phyloP scores from a whole-genome alignment of 2,888 invertebrate species.

The Thalpophila matura region DNA sequence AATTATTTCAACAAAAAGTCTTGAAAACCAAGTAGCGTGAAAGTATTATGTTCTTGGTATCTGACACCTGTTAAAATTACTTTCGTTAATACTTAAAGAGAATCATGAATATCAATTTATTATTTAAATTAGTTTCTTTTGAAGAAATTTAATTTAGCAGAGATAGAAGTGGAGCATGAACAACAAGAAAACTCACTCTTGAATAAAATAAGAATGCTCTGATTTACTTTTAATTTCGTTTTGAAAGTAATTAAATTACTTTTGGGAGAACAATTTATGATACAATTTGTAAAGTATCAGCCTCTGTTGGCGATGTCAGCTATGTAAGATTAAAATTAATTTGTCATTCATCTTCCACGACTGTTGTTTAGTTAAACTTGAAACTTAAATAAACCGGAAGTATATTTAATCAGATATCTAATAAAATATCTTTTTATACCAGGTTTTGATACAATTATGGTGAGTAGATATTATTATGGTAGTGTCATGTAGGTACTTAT shows the following conservation, averaged over 20 bases:
- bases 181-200: constrained; percentile 48
- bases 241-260: constrained; percentile 47
- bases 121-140: constrained; percentile 53
- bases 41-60: constrained; percentile 1
- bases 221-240: constrained; percentile 57
- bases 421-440: background rate
- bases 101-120: constrained; percentile 48
- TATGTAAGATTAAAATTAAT: constrained; percentile 23
- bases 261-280: constrained; percentile 44
- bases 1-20: background rate
- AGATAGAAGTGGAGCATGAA: constrained; percentile 39
- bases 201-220: constrained; percentile 48
- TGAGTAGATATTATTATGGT: too few species aligned
- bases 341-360: constrained; percentile 12
- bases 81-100: constrained; percentile 21
- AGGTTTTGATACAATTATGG: background rate
- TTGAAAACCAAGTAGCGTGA: background rate
- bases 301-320: constrained; percentile 26
- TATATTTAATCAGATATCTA: constrained; percentile 3
- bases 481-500: too few species aligned
- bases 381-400: background rate
- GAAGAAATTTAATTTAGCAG: constrained; percentile 47
- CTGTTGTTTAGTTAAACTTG: background rate
- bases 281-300: constrained; percentile 43
- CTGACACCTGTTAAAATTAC: constrained; percentile 27